Conservation (phyloP, 2,888 invertebrate genomes). For the Eupeodes luniger region DNA sequence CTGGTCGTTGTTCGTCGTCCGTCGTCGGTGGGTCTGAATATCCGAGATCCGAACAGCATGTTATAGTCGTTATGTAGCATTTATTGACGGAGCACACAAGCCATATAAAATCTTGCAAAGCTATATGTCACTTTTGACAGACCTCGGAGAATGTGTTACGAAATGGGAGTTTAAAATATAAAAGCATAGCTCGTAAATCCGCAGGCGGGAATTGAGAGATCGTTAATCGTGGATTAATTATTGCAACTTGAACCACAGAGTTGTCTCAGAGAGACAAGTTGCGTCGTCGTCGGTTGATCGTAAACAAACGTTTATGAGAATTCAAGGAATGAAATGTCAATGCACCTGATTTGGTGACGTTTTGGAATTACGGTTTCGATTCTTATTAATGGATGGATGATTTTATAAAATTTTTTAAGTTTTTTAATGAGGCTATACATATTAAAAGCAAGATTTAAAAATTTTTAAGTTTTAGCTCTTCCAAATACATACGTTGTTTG, state of each 20-base stretch:
- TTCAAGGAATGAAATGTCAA: conserved; percentile 57
- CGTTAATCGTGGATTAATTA: conserved; percentile 69
- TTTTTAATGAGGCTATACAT: too few species aligned
- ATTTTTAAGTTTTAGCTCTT: too few species aligned
- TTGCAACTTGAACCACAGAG: conserved; percentile 30
- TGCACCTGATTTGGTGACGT: conserved; percentile 59
- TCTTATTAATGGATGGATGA: background rate
- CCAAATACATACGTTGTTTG: too few species aligned
- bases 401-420: background rate
- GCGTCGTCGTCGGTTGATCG: background rate
- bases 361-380: conserved; percentile 5
- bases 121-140: conserved; percentile 49
- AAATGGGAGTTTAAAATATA: conserved; percentile 30
- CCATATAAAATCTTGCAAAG: background rate
- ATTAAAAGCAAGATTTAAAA: too few species aligned
- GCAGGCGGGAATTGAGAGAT: conserved; percentile 47
- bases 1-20: background rate
- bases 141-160: conserved; percentile 38
- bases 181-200: conserved; percentile 44
- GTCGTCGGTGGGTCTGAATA: conserved; percentile 1
- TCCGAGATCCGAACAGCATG: conserved; percentile 16
- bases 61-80: conserved; percentile 3
- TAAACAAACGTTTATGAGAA: conserved; percentile 39
- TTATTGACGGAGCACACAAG: background rate
- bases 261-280: background rate